Base-by-base conservation (phyloP, 2,888 invertebrate species). In the Drosophila robusta region DNA sequence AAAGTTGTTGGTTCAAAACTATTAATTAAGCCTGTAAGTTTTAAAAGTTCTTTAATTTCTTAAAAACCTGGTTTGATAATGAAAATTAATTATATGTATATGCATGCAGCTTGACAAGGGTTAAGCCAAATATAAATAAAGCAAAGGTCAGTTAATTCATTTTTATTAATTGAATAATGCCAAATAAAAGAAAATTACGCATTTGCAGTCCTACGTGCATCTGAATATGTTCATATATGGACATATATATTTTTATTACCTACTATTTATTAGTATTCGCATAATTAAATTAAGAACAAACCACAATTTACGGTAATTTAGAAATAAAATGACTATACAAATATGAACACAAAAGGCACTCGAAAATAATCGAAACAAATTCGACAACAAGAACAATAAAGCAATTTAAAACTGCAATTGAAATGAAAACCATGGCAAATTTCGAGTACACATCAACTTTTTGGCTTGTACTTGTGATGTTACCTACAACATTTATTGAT, bases 321-420 rank as follows among this genome's bases (percentile, higher is more conserved):
- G 24, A 4, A 7, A 24, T 6, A 18, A 29, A 47, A 14, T 47
- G n/a, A 9, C 32, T 16, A 32, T 12, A 29, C n/a, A 45, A 56
- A 1, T 9, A 1, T 46, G 9, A 22, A 69, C 51, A 52, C 64
- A 83, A 82, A 58, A 47, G 51, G 22, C 71, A 79, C 76, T 80
- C 42, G 47, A 60, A 22, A 62, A 42, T 51, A 52, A 70, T 51
- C 42, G 49, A 52, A 74, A 54, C 50, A 55, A 60, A 42, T 41
- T 38, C 62, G 26, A 29, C 44, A 38, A 24, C 14, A 65, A 64
- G 29, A 58, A 57, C 63, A 56, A 56, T 58, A 62, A 66, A 70
- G 39, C 70, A 65, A 52, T 61, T 68, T 38, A 39, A 62, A 68
- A 70, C 47, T 55, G 69, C 68, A 67, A 70, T 89, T 66, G 63